Evolutionary conservation across 2,888 invertebrate species (phyloP).

Genomic region (Arrhopalites spinosus): DNA sequence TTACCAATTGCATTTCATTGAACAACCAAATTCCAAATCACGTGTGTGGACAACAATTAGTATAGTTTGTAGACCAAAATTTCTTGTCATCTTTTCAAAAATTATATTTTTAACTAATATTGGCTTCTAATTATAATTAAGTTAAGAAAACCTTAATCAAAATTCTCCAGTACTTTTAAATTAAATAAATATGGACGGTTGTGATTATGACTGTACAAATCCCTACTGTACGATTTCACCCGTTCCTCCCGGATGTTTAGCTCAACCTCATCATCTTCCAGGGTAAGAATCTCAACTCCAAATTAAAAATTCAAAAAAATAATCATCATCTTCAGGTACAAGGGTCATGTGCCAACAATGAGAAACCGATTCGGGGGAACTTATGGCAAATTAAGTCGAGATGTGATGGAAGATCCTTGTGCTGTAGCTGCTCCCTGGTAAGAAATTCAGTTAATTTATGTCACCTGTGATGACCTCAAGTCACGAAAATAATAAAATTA

Average conservation of each 20-base stretch:
- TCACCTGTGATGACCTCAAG: too few relatives aligned
- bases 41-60: too few relatives aligned
- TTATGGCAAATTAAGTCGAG: constrained; percentile 39
- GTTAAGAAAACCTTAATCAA: too few relatives aligned
- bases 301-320: not conserved
- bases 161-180: not conserved
- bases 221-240: not conserved
- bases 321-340: constrained; percentile 32
- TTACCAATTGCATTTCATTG: too few relatives aligned
- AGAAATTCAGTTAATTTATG: too few relatives aligned
- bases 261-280: constrained; percentile 6
- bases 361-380: constrained; percentile 41
- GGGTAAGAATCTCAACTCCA: not conserved
- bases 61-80: too few relatives aligned
- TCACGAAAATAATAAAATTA: too few relatives aligned
- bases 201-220: constrained; percentile 2
- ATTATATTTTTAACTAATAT: too few relatives aligned
- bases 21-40: too few relatives aligned
- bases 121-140: too few relatives aligned
- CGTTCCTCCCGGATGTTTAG: not conserved
- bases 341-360: constrained; percentile 47
- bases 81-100: too few relatives aligned
- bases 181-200: not conserved
- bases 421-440: constrained; percentile 33
- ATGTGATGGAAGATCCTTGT: constrained; percentile 48